phyloP scores from a whole-genome alignment of 1,140 invertebrate genomes.

The Oryctes rhinoceros region DNA sequence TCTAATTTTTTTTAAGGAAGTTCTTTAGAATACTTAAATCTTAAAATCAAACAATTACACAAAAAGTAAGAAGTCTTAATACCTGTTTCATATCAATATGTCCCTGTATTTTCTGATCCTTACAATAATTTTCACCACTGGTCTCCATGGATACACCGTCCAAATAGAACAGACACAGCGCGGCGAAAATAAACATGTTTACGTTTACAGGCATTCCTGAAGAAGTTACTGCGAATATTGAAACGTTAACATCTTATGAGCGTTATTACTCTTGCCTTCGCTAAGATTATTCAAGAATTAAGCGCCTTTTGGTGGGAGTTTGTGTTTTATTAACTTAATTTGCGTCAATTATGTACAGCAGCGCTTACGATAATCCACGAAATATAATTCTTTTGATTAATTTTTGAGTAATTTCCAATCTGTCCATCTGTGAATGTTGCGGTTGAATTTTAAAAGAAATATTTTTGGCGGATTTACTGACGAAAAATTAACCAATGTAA shows the following conservation, averaged over 20 bases:
- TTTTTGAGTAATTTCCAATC: neutral
- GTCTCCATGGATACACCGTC: neutral
- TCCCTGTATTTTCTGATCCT: constrained; percentile 50
- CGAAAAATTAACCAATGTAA: no score
- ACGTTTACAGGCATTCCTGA: neutral
- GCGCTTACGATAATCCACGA: neutral
- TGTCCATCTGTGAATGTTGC: neutral
- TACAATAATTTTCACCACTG: constrained; percentile 43
- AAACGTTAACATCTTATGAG: neutral
- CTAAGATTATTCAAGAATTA: constrained; percentile 20
- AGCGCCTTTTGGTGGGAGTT: constrained; percentile 35
- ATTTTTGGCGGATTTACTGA: no score
- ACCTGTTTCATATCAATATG: constrained; percentile 53
- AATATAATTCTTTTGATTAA: neutral
- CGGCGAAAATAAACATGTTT: neutral
- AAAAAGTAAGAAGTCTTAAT: neutral
- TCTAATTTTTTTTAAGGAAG: no score
- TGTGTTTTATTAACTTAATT: constrained; percentile 39
- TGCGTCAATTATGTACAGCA: constrained; percentile 4
- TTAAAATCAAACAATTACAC: neutral
- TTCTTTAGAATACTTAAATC: no score
- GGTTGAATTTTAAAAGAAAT: no score
- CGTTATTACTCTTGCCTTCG: neutral
- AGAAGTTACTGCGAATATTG: neutral
- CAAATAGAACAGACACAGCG: neutral